These are phyloP conservation scores for Hydrophis major DNA, from an alignment of 2,797 vertebrate genomes.

Conservation along the genomic window DNA sequence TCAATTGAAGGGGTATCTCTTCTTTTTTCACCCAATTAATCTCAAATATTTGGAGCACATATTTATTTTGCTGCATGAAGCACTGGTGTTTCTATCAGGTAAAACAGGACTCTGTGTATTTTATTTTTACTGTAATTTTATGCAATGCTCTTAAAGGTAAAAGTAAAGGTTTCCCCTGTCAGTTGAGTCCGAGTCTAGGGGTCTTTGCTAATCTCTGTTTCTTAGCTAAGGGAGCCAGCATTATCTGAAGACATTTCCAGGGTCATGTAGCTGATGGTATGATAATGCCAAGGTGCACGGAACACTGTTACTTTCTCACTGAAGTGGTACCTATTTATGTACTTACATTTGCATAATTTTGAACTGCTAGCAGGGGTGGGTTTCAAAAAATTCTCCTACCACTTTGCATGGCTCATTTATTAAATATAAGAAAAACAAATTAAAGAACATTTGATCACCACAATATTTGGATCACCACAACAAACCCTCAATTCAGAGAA, in stretches of 20 bases:
- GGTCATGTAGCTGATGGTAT: background rate
- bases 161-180: background rate
- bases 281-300: background rate
- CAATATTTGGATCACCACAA: background rate
- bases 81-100: background rate
- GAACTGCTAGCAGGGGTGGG: background rate
- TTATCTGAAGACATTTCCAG: background rate
- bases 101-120: background rate
- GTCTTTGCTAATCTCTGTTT: background rate
- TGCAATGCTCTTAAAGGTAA: background rate
- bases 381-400: too few relatives aligned
- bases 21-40: slow-evolving; percentile 14
- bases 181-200: fast-evolving
- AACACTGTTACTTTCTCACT: background rate
- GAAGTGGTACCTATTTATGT: background rate
- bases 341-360: background rate
- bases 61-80: background rate
- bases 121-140: background rate
- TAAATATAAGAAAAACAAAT: background rate
- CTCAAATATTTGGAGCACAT: slow-evolving; percentile 48
- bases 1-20: background rate
- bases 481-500: background rate
- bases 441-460: background rate
- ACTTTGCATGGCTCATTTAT: background rate
- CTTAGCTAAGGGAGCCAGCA: background rate